Base-by-base conservation (phyloP, 2,888 invertebrate genomes). In the Villa cingulata region DNA sequence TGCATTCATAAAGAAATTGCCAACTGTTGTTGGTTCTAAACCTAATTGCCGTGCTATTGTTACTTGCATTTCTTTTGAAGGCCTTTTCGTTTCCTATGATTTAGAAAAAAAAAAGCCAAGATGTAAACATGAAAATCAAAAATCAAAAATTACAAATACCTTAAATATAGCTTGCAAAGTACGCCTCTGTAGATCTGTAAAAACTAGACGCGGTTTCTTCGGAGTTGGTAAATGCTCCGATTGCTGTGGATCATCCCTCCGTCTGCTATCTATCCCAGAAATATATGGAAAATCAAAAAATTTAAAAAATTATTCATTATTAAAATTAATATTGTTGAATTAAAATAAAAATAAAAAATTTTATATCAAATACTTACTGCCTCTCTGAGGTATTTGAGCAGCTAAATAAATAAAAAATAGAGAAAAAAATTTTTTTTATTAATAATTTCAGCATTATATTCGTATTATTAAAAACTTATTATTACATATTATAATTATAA, bases 1-100 rank as follows among this genome's bases (percentile, higher is more conserved):
- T n/a, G 98, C 98, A 71, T 98, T 98, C 98, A 99, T 98, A 75
- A 99, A 98, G 78, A 98, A 98, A 71, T 98, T 98, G 43, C 97
- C 96, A 50, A 97, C 96, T 14, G 97, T 97, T 46, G 94, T 94
- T 46, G 96, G 94, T 67, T 96, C 95, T 56, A 97, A 76, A 53
- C 96, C 95, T 60, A 97, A 74, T 68, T 97, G 96, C 57, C 96
- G 78, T 27, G 96, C 96, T 74, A 97, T 97, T 61, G 96, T 96
- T 62, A 96, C 94, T 75, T 97, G 97, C 96, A 97, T 97, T 74
- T 97, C 97, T 74, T 97, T 97, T 57, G 94, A 95, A 59, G 97
- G 97, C 72, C 97, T 79, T 72, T 97, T 97, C 52, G 97, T 97
- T 79, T 97, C 97, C 90, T 91, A 15, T 74, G 51, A 36, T 43